Evolutionary conservation across 2,113 vertebrate species (phyloP).

Genomic region (Gavia stellata): DNA sequence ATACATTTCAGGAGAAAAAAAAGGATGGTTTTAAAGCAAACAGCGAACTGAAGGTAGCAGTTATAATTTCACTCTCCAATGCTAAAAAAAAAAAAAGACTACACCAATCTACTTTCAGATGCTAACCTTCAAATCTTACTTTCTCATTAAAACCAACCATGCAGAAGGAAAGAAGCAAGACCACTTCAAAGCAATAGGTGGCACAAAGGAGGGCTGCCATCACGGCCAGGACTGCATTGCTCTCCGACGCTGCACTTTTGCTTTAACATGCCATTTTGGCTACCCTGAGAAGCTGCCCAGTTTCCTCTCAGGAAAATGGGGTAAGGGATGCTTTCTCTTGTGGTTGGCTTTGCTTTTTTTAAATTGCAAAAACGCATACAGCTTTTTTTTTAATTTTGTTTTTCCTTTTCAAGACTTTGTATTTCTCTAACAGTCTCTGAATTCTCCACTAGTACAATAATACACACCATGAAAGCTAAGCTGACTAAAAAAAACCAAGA

Average conservation of each 20-base stretch:
- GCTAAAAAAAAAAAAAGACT: not conserved
- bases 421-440: not conserved
- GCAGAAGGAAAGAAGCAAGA: not conserved
- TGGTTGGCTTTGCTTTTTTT: not conserved
- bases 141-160: not conserved
- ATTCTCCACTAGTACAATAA: not conserved
- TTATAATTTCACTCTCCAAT: not conserved
- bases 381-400: not conserved
- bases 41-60: not conserved
- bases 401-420: not conserved
- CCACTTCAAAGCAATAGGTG: not conserved
- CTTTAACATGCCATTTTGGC: not conserved
- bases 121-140: not conserved
- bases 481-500: not conserved
- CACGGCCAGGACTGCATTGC: rapidly evolving
- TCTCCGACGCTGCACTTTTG: not conserved
- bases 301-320: not conserved
- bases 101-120: not conserved
- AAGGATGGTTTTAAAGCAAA: not conserved
- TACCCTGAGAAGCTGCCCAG: not conserved
- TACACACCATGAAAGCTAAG: not conserved
- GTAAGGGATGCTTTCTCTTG: not conserved
- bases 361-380: not conserved
- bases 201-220: not conserved
- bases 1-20: not conserved